Base-by-base conservation (phyloP, 2,888 invertebrate species). In the Andrena praecox region DNA sequence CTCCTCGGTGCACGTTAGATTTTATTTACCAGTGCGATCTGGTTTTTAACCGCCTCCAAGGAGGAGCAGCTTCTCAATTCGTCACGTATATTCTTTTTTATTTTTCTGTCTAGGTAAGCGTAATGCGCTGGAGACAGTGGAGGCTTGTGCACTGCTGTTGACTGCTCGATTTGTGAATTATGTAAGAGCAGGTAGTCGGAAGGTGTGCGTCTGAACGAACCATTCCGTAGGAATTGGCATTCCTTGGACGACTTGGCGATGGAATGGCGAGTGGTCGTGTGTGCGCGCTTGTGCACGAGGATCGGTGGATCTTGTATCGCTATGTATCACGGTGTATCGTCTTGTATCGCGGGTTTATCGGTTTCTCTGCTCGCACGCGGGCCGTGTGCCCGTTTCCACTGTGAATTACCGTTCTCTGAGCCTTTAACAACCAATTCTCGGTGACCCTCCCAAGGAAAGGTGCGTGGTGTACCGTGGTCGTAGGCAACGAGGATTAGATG, bases 191-290 rank as follows among this genome's bases (percentile, higher is more conserved):
- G 50, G 29, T 69, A 42, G 50, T 54, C n/a, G 29, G 50, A 33
- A 27, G 56, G 7, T 24, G 56, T 31, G 63, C 33, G 64, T 70
- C 64, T 52, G 62, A 66, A 74, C 67, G 60, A 85, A 77, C 77
- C 69, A 48, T 72, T 70, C 69, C 59, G 29, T 42, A 87, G 64
- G 62, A 85, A 85, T 86, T 87, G 73, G 74, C 68, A 82, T 79
- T 85, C 67, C 77, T 59, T 59, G 50, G 62, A 27, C 56, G 71
- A 35, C 33, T 66, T 71, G 33, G 52, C 35, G 12, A 50, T 66
- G 27, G 33, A 42, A 20, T 33, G 7, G 12, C 24, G 24, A 67
- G 35, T 71, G 66, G 71, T 60, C 60, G n/a, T 60, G 59, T 48
- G 66, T 33, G 54, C n/a, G 54, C n/a, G 48, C 52, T 42, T 54